Base-by-base conservation (phyloP, 2,888 invertebrate species). In the Harpalus rubripes region DNA sequence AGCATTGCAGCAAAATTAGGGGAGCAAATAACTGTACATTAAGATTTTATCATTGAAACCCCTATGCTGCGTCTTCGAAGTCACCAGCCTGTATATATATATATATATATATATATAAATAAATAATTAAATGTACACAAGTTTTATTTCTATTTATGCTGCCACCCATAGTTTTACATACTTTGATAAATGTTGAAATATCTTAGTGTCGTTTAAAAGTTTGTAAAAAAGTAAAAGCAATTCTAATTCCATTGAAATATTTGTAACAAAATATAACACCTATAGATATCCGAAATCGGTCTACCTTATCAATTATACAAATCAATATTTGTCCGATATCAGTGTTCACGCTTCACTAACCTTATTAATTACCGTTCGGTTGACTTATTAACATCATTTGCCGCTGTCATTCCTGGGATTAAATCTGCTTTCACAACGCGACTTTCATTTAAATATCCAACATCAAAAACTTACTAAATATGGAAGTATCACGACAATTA, bases 281-380 rank as follows among this genome's bases (percentile, higher is more conserved):
- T 44, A 44, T 44, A 44, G 22, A 22, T 22, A 22, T 22, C 6
- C 44, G 44, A 44, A 44, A 12, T 22, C 44, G 44, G 44, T 52
- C 12, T 52, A 10, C 44, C 12, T 52, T 52, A 52, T 52, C 44
- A 52, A 52, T 52, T 52, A 10, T 52, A 12, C 2, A 4, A 52
- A 52, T 52, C 44, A 52, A 52, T 52, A 52, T 52, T 52, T 52
- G 44, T 52, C 44, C 44, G 44, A 4, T 52, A 52, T 52, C 44
- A 8, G 12, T 52, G 44, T 63, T 63, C 63, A 63, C 63, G 63
- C 63, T 63, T 63, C 63, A 63, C 4, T 63, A 22, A 26, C 22
- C 22, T 63, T 63, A 63, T 63, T 63, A 63, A 63, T 63, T 63
- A 63, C 22, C 22, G 8, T 5, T 63, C 63, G 63, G 44, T 52